Base-by-base conservation (phyloP, 2,888 invertebrate species). In the Drosophila antonietae region DNA sequence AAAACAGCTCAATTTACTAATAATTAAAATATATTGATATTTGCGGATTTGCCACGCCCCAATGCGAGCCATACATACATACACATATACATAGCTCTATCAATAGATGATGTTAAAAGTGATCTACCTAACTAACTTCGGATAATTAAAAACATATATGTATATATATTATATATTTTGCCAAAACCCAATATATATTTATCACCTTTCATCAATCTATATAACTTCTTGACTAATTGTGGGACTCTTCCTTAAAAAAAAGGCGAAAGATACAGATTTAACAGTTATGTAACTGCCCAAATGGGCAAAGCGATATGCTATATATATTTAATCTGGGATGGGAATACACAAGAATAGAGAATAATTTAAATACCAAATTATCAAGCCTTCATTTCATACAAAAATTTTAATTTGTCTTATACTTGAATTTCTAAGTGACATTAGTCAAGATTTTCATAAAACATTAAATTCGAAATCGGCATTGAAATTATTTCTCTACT, bases 11-110 rank as follows among this genome's bases (percentile, higher is more conserved):
- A 18, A 49, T 12, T 49, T 6, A 18, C 31, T 10, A 18, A 28
- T 9, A 31, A 44, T 44, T 23, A n/a, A 49, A 31, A 9, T 9
- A 31, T 31, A 31, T 28, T 1, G 15, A 49, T 31, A 51, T 51
- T 51, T n/a, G 49, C 49, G 49, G 31, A 51, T 51, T 51, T 51
- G 49, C 49, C 49, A 51, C 49, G 49, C 49, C 49, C n/a, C 12
- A 33, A 51, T 12, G 31, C 31, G 49, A 51, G 49, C 49, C 49
- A 51, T 23, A 23, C 23, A 23, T 23, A 23, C 23, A 23, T 51
- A 31, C 33, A 49, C n/a, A 18, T 49, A 49, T 18, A 51, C 31
- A 12, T 51, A 51, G 31, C 31, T 51, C 49, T 51, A 51, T 51
- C 7, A 12, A 6, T 33, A 33, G 33, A n/a, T 31, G 31, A 49